Percentiles rank a stretch among this genome's conserved stretches.
These are phyloP conservation scores for Euphydryas editha DNA, from an alignment of 2,888 invertebrate genomes.

Conservation along the genomic window DNA sequence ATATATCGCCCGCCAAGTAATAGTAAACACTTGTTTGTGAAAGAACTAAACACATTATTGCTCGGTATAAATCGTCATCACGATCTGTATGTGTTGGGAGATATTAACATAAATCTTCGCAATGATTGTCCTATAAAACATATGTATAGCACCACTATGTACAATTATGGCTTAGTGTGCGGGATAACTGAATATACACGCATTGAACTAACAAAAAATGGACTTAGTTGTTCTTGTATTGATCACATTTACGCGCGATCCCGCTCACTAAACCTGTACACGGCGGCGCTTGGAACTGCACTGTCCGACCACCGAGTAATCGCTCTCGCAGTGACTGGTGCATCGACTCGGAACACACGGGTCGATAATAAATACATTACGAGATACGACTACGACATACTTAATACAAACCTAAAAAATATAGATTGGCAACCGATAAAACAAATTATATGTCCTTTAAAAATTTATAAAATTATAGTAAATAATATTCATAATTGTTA, in stretches of 20 bases:
- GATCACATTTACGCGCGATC: constrained; percentile 20
- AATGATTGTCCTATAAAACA: too few species aligned
- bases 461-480: constrained; percentile 3
- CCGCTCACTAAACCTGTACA: too few species aligned
- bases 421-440: constrained; percentile 6
- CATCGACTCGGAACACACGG: too few species aligned
- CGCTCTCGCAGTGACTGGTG: too few species aligned
- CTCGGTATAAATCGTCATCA: background rate
- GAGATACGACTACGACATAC: too few species aligned
- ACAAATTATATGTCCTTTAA: background rate
- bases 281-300: constrained; percentile 35
- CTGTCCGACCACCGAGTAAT: constrained; percentile 42
- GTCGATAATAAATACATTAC: too few species aligned
- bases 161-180: too few species aligned
- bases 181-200: too few species aligned
- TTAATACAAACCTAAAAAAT: too few species aligned
- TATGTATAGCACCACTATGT: too few species aligned
- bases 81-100: constrained; percentile 22
- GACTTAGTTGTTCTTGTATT: too few species aligned
- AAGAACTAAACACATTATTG: constrained; percentile 25
- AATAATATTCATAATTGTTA: constrained; percentile 3
- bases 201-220: too few species aligned
- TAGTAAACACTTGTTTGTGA: constrained; percentile 35
- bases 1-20: constrained; percentile 35
- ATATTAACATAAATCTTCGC: constrained; percentile 35